These are phyloP conservation scores for Pogonocichla stellata DNA, from an alignment of 2,113 vertebrate genomes.

Conservation along the genomic window DNA sequence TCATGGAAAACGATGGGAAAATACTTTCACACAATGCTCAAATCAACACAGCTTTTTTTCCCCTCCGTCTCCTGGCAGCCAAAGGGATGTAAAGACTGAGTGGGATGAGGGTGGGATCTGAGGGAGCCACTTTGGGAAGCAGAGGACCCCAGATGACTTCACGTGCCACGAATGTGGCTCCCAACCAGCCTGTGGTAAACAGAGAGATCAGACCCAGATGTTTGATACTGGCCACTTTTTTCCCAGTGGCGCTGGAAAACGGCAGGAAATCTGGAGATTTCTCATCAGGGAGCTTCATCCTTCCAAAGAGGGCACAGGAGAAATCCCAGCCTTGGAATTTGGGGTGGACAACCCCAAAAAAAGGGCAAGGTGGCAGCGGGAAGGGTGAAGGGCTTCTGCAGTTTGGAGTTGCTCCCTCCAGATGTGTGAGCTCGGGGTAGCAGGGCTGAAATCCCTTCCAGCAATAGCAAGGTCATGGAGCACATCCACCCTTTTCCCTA, in stretches of 20 bases:
- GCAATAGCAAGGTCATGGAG: too few species aligned
- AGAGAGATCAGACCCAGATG: not conserved
- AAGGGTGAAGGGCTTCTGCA: not conserved
- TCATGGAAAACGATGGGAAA: not conserved
- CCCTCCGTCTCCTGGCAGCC: not conserved
- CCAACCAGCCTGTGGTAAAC: not conserved
- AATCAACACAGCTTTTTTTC: not conserved
- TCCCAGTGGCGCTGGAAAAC: not conserved
- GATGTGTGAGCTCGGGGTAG: fast-evolving
- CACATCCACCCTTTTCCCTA: too few species aligned
- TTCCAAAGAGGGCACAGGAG: not conserved
- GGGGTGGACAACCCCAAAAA: not conserved
- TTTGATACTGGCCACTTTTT: not conserved
- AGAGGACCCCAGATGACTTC: not conserved
- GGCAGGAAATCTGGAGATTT: fast-evolving
- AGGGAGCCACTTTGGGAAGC: not conserved
- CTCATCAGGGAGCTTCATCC: not conserved
- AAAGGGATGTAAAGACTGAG: not conserved
- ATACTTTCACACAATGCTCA: not conserved
- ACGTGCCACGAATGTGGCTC: not conserved
- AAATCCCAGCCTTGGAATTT: not conserved
- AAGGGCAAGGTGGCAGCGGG: not conserved
- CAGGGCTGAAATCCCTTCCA: not conserved
- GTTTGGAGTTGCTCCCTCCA: not conserved
- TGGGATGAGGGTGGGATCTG: not conserved